These are phyloP conservation scores for Branchipolynoe longqiensis DNA, from an alignment of 2,888 invertebrate species.

Conservation along the genomic window DNA sequence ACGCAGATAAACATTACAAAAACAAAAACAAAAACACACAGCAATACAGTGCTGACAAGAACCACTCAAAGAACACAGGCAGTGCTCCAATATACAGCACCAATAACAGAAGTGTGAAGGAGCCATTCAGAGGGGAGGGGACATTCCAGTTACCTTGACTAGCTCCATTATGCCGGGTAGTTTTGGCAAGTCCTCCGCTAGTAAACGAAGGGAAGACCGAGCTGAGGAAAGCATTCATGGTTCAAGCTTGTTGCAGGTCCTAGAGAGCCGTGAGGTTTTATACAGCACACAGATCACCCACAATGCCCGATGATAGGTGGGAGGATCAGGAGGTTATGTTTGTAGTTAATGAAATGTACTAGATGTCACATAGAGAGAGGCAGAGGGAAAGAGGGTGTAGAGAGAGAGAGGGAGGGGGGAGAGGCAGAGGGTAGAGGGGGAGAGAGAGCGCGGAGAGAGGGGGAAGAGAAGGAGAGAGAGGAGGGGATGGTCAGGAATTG, in stretches of 20 bases:
- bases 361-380: too few relatives aligned
- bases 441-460: background rate
- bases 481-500: background rate
- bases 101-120: background rate
- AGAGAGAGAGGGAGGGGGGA: too few relatives aligned
- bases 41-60: too few relatives aligned
- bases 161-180: background rate
- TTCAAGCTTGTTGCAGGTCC: too few relatives aligned
- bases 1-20: too few relatives aligned
- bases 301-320: too few relatives aligned
- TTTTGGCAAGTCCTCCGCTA: constrained; percentile 20
- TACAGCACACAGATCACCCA: too few relatives aligned
- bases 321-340: too few relatives aligned
- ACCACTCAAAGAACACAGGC: background rate
- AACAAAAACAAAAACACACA: too few relatives aligned
- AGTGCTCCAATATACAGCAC: background rate
- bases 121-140: background rate
- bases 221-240: constrained; percentile 50
- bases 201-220: constrained; percentile 40
- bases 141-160: background rate
- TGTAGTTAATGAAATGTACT: too few relatives aligned
- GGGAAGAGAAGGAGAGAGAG: background rate
- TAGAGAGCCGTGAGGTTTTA: too few relatives aligned
- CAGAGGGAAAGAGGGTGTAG: too few relatives aligned
- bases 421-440: background rate